Evolutionary conservation across 2,113 vertebrate genomes (phyloP).

Genomic region (Leuciscus idus): DNA sequence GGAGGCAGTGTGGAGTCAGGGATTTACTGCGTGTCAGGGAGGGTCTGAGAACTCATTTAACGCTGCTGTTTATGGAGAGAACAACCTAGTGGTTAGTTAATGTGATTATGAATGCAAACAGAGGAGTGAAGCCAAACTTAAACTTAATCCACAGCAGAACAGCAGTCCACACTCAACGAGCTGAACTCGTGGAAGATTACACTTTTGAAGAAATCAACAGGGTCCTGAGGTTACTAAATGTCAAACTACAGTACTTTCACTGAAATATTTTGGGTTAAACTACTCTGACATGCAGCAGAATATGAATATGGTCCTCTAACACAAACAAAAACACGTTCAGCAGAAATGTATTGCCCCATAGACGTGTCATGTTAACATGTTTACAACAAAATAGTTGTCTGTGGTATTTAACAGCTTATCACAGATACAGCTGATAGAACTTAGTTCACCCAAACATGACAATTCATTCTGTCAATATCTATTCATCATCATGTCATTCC

Average conservation of each 20-base stretch:
- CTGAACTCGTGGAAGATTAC: background rate
- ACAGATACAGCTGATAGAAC: no score
- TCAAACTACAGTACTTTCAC: background rate
- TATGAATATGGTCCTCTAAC: no score
- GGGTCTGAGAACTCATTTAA: constrained; percentile 28
- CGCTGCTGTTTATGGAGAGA: constrained; percentile 45
- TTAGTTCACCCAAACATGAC: no score
- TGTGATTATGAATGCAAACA: constrained; percentile 69
- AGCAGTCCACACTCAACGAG: background rate
- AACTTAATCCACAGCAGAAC: constrained; percentile 64
- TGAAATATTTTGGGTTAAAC: background rate
- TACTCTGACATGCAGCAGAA: background rate
- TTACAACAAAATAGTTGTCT: no score
- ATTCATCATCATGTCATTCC: no score
- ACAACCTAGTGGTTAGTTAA: constrained; percentile 32
- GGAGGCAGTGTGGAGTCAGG: constrained; percentile 62
- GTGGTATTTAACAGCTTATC: no score
- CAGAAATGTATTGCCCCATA: no score
- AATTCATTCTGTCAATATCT: no score
- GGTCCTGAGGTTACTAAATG: background rate
- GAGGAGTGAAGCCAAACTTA: constrained; percentile 63
- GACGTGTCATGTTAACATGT: no score
- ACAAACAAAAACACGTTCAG: no score
- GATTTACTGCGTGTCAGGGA: background rate
- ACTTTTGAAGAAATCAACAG: background rate